phyloP scores from a whole-genome alignment of 2,888 invertebrate genomes.

The Eupeodes luniger region DNA sequence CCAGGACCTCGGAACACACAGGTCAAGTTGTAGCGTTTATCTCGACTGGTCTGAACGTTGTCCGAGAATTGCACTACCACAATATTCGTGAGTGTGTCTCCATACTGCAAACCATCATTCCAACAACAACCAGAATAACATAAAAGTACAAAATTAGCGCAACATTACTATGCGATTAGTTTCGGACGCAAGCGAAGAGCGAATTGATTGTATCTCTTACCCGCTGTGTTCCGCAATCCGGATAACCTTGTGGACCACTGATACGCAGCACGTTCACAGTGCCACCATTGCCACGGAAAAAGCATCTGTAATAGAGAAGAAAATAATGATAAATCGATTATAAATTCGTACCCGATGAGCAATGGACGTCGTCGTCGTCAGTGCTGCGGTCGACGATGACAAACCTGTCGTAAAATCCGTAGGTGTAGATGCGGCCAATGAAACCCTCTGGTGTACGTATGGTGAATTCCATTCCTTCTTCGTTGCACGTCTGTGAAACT shows the following conservation, averaged over 20 bases:
- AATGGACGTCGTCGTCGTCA: constrained; percentile 17
- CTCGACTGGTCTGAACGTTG: constrained; percentile 94
- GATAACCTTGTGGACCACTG: constrained; percentile 95
- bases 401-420: constrained; percentile 92
- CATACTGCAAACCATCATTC: constrained; percentile 87
- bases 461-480: constrained; percentile 97
- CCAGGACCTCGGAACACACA: constrained; percentile 96
- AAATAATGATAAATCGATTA: constrained; percentile 48
- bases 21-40: constrained; percentile 96
- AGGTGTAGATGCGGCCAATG: constrained; percentile 95
- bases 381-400: constrained; percentile 48
- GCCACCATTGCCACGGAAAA: constrained; percentile 95
- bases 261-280: constrained; percentile 92
- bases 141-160: constrained; percentile 62
- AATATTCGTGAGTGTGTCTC: constrained; percentile 96
- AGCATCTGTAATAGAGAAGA: constrained; percentile 86
- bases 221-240: constrained; percentile 95
- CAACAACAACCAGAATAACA: constrained; percentile 10
- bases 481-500: constrained; percentile 96
- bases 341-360: constrained; percentile 29
- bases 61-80: constrained; percentile 97
- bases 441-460: constrained; percentile 94
- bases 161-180: constrained; percentile 62
- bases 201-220: constrained; percentile 83
- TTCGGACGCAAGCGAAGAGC: not conserved